Evolutionary conservation across 2,888 invertebrate genomes (phyloP), one percentile per base, ranked within the genome.

Genomic region (Hanleya hanleyi): DNA sequence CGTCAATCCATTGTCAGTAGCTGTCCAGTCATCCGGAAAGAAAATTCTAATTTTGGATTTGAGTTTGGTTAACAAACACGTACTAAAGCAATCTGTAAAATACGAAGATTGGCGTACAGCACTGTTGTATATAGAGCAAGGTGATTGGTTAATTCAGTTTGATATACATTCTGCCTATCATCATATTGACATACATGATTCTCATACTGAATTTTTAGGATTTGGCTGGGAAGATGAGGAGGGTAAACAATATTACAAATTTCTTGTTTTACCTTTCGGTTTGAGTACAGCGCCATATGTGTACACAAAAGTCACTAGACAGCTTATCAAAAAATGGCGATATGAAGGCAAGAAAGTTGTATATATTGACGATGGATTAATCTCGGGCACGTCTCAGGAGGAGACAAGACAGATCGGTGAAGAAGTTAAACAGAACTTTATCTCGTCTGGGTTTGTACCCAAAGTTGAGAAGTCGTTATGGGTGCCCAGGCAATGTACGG

Each of bases 111-210:
- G n/a, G 1, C 9, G 2, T 6, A 37, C 47, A 33, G 70, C 66
- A 2, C 41, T 29, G 36, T 29, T 36, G 12, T 22, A 69, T 18
- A 33, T 73, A 29, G 12, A 70, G 15, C 22, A 51, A 47, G 66
- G 67, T 4, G 67, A 66, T 32, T 67, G 36, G 61, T 6, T 70
- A 12, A 67, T 70, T 15, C 67, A 64, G 49, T 74, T 67, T 50
- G 71, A 74, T 50, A 22, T 74, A 1, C 49, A 62, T 5, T 70
- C 67, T 7, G 74, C 70, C 12, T 71, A 74, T 49, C 68, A 67
- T 38, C 70, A 74, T 38, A 50, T 62, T 68, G 47, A 47, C n/a
- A 69, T 70, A 32, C 49, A 41, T 36, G 37, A 33, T n/a, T 2
- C 15, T 64, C 64, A 64, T 18, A 49, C 26, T 18, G 37, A 29